Percentiles rank a stretch among this genome's conserved stretches.
phyloP scores from a whole-genome alignment of 2,888 invertebrate genomes.

The Drosophila pseudotakahashii region DNA sequence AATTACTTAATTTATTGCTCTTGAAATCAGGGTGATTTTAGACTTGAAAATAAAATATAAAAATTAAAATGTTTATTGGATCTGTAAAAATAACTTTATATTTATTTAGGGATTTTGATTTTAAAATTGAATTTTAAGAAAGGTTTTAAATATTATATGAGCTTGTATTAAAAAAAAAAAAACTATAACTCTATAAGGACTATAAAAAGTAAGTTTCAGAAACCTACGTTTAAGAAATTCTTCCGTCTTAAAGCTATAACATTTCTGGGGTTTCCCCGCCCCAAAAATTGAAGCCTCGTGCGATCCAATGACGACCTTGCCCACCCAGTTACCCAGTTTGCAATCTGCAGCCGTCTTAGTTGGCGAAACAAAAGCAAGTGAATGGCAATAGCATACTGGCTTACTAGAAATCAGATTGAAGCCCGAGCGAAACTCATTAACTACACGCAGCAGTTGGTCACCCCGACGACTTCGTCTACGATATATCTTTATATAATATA shows the following conservation, averaged over 20 bases:
- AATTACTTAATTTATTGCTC: not conserved
- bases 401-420: conserved; percentile 13
- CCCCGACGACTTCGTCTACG: not conserved
- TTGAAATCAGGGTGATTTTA: not conserved
- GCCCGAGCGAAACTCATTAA: conserved; percentile 31
- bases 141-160: too few relatives aligned
- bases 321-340: conserved; percentile 18
- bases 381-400: conserved; percentile 13
- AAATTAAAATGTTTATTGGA: not conserved
- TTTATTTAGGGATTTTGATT: too few relatives aligned
- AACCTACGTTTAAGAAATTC: not conserved
- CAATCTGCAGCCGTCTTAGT: conserved; percentile 23
- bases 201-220: not conserved
- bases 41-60: not conserved
- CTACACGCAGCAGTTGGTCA: conserved; percentile 44
- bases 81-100: not conserved
- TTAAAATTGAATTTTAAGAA: too few relatives aligned
- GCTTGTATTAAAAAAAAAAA: too few relatives aligned
- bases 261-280: conserved; percentile 12
- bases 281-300: conserved; percentile 1
- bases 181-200: not conserved
- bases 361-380: conserved; percentile 16
- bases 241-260: not conserved
- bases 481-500: conserved; percentile 1
- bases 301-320: conserved; percentile 15